Evolutionary conservation across 64 coral and sea anemone genomes (phyloP), one percentile per base, ranked within the genome.

Genomic region (Actinia equina): DNA sequence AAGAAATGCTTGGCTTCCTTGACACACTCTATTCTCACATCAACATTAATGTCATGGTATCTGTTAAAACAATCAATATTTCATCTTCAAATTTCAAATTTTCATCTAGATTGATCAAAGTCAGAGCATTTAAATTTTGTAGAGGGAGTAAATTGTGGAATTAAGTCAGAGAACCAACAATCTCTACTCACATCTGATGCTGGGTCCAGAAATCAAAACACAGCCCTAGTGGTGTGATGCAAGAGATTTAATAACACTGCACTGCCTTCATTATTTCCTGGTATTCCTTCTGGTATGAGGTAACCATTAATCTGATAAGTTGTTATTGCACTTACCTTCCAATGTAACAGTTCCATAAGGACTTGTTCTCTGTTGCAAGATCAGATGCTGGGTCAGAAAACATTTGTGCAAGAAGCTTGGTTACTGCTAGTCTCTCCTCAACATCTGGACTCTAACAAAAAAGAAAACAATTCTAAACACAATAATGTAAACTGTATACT

Each of bases 341-440:
- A 23, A 98, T 83, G 46, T 92, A 98, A 52, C 84, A 94, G 22
- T 89, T 83, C 96, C 96, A 98, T 46, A 98, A 76, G 26, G 90
- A 62, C 81, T 93, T 98, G 85, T 98, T 89, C 65, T 94, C 88
- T 62, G 88, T 86, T 63, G 96, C 93, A 41, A 98, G 88, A 16
- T 92, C 90, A 78, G 93, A 98, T 23, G 88, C 77, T 52, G 87
- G 87, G 71, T 98, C 96, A 65, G 93, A 92, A 77, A 98, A 98
- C 96, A 98, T 98, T 20, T 87, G 90, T 15, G 87, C 93, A 20
- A 98, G 82, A 76, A 95, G 59, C 49, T 82, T 87, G 8, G 88
- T 91, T 0, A 90, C 93, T 44, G 82, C 49, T 7, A 98, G 54
- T 63, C 96, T 88, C 44, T 98, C 96, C 2, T 95, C 70, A 13